Base-by-base conservation (phyloP, 2,797 vertebrate species). In the Kryptolebias ocellatus region DNA sequence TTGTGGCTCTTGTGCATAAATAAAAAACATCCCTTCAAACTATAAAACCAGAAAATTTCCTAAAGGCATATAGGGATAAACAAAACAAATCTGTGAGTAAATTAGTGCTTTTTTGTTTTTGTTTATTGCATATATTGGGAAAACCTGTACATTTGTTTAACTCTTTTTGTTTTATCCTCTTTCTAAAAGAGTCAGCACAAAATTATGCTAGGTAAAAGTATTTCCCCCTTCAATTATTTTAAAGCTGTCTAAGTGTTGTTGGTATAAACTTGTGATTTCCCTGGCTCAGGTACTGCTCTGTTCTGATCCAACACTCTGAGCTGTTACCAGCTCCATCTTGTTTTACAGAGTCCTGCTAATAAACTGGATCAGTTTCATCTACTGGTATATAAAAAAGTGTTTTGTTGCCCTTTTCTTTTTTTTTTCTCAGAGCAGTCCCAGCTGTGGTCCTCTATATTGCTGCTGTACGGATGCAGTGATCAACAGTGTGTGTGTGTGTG, bases 301-400 rank as follows among this genome's bases (percentile, higher is more conserved):
- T 72, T 57, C 86, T 91, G 91, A 89, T 87, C 90, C 91, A 91
- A 87, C 90, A 83, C 90, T 87, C 86, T 88, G 90, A 91, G 92
- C 44, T 79, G 76, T 84, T 80, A 82, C 71, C 27, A 37, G 50
- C 59, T 7, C 50, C 34, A 51, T 69, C 78, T 67, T 60, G 69
- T 92, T 96, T 95, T 95, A 95, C 94, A 92, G 90, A 94, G 91
- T 94, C 91, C 91, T 92, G 88, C 93, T 95, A 96, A 95, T 95
- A 92, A 93, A 94, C 91, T 94, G 89, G 92, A 89, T 92, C 89
- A 94, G 92, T 95, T 95, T 95, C 94, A 95, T 94, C 93, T 92
- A 80, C 53, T 50, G 72, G 58, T 79, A 44, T 44, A 44, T 14
- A 42, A 11, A 67, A 78, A 65, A 70, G 47, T 74, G 60, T 47